Percentiles rank a stretch among this genome's conserved stretches.
Evolutionary conservation across 2,113 vertebrate species (phyloP).

Genomic region (Oceanodroma tethys): DNA sequence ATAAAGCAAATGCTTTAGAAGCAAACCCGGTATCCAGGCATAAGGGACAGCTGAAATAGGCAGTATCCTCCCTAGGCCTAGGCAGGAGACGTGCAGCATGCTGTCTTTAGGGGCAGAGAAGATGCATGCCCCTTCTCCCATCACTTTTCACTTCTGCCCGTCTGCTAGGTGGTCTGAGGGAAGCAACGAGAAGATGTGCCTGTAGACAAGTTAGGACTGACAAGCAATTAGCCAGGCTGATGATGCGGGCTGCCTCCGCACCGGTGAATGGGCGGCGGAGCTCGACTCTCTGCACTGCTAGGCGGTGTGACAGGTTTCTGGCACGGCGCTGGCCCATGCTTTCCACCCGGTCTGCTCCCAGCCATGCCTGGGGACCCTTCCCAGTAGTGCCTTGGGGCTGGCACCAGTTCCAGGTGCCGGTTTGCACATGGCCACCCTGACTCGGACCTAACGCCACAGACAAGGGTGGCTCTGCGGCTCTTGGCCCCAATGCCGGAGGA

Average conservation of each 20-base stretch:
- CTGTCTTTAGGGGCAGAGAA: neutral
- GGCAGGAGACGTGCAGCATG: accelerated
- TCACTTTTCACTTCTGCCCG: neutral
- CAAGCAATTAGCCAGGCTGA: neutral
- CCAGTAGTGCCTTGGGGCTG: neutral
- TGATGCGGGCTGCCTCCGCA: accelerated
- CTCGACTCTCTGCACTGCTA: neutral
- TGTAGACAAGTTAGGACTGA: neutral
- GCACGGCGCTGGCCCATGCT: accelerated
- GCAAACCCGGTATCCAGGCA: neutral
- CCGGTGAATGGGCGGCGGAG: accelerated
- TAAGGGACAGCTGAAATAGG: neutral
- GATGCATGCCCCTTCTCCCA: neutral
- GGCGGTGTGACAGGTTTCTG: neutral
- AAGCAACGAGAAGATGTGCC: neutral
- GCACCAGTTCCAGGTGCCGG: neutral
- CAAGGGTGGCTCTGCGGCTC: neutral
- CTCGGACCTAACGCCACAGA: accelerated
- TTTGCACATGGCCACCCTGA: neutral
- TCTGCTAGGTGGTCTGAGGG: neutral
- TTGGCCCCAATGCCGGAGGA: neutral
- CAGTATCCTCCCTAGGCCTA: neutral
- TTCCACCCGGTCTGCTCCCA: neutral
- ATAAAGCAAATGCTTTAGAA: neutral
- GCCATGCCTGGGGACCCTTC: neutral